Percentiles rank a stretch among this genome's conserved stretches.
Evolutionary conservation across 2,113 vertebrate species (phyloP).

Genomic region (Murina feae): DNA sequence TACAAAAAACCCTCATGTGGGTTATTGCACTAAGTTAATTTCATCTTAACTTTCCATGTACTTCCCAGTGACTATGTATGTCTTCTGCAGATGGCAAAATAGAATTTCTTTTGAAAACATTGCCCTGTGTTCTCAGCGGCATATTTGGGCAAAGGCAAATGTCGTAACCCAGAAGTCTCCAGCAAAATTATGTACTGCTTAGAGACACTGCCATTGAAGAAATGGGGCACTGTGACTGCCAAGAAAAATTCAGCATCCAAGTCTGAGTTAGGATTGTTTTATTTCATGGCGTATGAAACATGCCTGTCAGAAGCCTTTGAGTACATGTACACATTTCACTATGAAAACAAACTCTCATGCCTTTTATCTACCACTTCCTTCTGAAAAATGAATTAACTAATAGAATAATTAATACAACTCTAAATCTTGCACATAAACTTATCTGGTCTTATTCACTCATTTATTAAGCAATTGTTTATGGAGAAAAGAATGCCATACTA

Average conservation of each 20-base stretch:
- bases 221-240: slow-evolving; percentile 36
- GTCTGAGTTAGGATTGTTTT: slow-evolving; percentile 43
- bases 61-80: not conserved
- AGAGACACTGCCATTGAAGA: slow-evolving; percentile 48
- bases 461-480: not conserved
- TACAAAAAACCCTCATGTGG: not conserved
- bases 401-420: not conserved
- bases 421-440: not conserved
- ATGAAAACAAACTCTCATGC: slow-evolving; percentile 14
- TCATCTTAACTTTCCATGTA: not conserved
- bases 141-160: slow-evolving; percentile 68
- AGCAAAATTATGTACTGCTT: slow-evolving; percentile 48
- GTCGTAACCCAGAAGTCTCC: slow-evolving; percentile 65
- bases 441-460: not conserved
- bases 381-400: not conserved
- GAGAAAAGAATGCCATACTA: not conserved
- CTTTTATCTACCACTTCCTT: not conserved
- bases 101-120: slow-evolving; percentile 46
- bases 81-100: slow-evolving; percentile 31
- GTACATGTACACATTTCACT: slow-evolving; percentile 9
- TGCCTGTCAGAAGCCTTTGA: slow-evolving; percentile 12
- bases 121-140: not conserved
- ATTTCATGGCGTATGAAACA: slow-evolving; percentile 23
- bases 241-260: slow-evolving; percentile 37
- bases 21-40: not conserved